Conservation (phyloP, 2,888 invertebrate species). For the Kuschelorhynchus macadamiae region DNA sequence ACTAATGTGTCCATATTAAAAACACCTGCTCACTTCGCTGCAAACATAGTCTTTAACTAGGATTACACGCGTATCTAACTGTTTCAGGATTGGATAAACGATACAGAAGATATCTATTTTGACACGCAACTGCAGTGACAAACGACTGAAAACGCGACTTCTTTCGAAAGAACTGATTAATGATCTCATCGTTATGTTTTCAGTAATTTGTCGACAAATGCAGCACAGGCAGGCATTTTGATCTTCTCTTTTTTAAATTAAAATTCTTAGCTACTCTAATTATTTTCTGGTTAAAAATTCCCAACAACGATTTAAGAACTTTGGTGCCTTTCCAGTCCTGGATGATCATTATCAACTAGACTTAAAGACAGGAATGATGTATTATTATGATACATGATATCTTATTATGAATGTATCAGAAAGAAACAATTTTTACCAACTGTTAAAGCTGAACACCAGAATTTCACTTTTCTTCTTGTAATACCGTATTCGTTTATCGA, state of each 20-base stretch:
- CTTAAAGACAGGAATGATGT: too few species aligned
- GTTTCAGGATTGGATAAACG: conserved; percentile 59
- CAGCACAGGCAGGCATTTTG: conserved; percentile 24
- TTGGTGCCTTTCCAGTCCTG: too few species aligned
- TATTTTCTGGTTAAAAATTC: too few species aligned
- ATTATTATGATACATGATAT: too few species aligned
- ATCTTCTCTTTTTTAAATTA: conserved; percentile 33
- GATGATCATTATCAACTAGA: too few species aligned
- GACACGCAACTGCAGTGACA: conserved; percentile 52
- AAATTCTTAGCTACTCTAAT: too few species aligned
- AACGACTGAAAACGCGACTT: conserved; percentile 51
- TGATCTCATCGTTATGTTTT: conserved; percentile 23
- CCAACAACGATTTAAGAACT: too few species aligned
- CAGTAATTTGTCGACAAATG: conserved; percentile 36
- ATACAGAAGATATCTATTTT: conserved; percentile 57
- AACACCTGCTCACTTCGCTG: conserved; percentile 61
- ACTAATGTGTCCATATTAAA: conserved; percentile 53
- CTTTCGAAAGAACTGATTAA: conserved; percentile 37
- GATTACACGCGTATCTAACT: conserved; percentile 60
- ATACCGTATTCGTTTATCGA: too few species aligned
- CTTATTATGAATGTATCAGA: too few species aligned
- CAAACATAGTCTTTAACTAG: conserved; percentile 60
- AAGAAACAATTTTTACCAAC: too few species aligned
- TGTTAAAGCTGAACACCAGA: too few species aligned
- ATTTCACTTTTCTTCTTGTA: too few species aligned